phyloP scores from a whole-genome alignment of 2,888 invertebrate genomes.

The Notodonta dromedarius region DNA sequence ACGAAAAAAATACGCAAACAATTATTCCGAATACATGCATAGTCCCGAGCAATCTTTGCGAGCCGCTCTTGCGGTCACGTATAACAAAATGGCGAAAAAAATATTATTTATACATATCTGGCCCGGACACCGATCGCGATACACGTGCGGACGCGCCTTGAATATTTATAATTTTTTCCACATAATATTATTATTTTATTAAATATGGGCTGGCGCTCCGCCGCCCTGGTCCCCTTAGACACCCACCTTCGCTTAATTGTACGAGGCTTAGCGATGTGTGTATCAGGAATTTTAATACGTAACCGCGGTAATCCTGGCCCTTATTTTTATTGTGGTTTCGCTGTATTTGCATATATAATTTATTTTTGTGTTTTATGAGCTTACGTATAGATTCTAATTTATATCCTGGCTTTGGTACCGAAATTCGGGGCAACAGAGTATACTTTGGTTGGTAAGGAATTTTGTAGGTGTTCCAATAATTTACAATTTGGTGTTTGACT shows the following conservation, averaged over 20 bases:
- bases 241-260: slow-evolving; percentile 66
- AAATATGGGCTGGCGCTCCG: slow-evolving; percentile 64
- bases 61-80: slow-evolving; percentile 72
- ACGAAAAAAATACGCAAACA: slow-evolving; percentile 63
- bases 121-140: slow-evolving; percentile 78
- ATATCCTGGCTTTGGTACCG: slow-evolving; percentile 1
- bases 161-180: slow-evolving; percentile 78
- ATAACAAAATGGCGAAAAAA: slow-evolving; percentile 66
- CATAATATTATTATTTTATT: slow-evolving; percentile 67
- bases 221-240: slow-evolving; percentile 45
- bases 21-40: slow-evolving; percentile 71
- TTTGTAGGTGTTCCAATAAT: too few species aligned
- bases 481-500: too few species aligned
- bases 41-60: slow-evolving; percentile 64
- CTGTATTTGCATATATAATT: slow-evolving; percentile 66
- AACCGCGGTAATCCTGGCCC: slow-evolving; percentile 55
- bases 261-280: slow-evolving; percentile 56
- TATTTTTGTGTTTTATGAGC: slow-evolving; percentile 48
- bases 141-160: slow-evolving; percentile 71
- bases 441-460: too few species aligned
- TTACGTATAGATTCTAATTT: slow-evolving; percentile 15
- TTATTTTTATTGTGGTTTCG: slow-evolving; percentile 74
- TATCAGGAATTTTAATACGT: slow-evolving; percentile 77
- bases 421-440: too few species aligned
- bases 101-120: slow-evolving; percentile 62